Conservation (phyloP, 2,888 invertebrate genomes). For the Eupithecia centaureata region DNA sequence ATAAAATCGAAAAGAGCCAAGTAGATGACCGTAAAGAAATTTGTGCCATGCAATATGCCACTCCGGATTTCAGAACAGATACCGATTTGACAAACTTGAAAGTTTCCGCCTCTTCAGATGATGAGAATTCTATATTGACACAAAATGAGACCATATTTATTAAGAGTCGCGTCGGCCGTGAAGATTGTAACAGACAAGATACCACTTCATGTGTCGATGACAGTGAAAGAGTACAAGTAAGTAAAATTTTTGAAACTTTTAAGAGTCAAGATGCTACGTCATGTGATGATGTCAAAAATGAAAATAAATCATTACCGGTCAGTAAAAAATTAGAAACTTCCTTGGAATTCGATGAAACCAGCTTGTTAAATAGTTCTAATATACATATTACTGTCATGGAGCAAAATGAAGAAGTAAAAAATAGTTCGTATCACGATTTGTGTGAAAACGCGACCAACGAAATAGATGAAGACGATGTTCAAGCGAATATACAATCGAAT, state of each 20-base stretch:
- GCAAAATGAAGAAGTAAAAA: neutral
- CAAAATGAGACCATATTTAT: neutral
- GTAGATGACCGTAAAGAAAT: neutral
- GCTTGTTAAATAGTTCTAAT: neutral
- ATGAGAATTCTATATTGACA: neutral
- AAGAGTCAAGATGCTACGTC: neutral
- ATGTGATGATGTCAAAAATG: neutral
- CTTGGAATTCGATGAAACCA: neutral
- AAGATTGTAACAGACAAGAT: neutral
- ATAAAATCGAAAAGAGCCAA: neutral
- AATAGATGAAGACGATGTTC: neutral
- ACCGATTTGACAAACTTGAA: neutral
- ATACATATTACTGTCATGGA: neutral
- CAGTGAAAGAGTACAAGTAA: no score
- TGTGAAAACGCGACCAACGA: neutral
- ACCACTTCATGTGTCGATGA: no score
- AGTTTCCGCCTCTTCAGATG: neutral
- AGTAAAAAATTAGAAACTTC: neutral
- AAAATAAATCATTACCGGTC: neutral
- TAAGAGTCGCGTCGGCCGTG: neutral
- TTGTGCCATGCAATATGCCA: neutral
- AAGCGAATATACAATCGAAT: neutral
- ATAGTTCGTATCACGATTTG: neutral
- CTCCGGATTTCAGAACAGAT: neutral
- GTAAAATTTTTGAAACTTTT: neutral